phyloP scores from a whole-genome alignment of 2,888 invertebrate species.

The Trissolcus japonicus region DNA sequence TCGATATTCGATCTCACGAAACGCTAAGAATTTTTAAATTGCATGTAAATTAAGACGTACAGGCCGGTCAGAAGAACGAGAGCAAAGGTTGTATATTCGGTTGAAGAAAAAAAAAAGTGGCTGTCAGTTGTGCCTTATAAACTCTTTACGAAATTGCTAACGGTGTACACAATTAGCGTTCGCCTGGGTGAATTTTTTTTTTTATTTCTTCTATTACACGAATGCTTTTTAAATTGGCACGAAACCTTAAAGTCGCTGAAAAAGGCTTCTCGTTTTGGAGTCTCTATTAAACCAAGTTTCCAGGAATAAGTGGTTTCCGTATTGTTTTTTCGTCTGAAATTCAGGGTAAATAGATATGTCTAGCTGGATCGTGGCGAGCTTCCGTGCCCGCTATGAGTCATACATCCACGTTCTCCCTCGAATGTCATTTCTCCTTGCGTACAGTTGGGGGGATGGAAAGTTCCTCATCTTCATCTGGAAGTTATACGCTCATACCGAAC shows the following conservation, averaged over 20 bases:
- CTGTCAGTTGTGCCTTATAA: neutral
- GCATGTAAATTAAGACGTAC: no score
- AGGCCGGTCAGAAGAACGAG: neutral
- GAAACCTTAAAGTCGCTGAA: slow-evolving; percentile 42
- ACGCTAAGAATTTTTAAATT: no score
- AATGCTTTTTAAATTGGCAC: slow-evolving; percentile 38
- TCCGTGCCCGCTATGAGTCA: slow-evolving; percentile 50
- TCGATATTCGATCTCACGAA: no score
- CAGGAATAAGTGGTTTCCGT: slow-evolving; percentile 38
- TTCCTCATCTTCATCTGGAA: slow-evolving; percentile 50
- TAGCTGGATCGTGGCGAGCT: slow-evolving; percentile 38
- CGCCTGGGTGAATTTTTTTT: neutral
- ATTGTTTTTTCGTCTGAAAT: slow-evolving; percentile 29
- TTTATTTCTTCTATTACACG: slow-evolving; percentile 15
- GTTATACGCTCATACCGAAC: slow-evolving; percentile 43
- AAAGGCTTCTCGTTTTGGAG: slow-evolving; percentile 43
- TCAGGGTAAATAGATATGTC: slow-evolving; percentile 51
- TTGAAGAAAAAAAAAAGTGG: neutral
- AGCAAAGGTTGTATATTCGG: neutral
- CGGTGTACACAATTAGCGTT: slow-evolving; percentile 21
- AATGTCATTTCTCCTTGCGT: slow-evolving; percentile 39
- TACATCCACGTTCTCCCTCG: slow-evolving; percentile 39
- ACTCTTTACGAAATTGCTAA: slow-evolving; percentile 4
- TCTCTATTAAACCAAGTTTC: slow-evolving; percentile 46
- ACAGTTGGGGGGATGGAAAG: slow-evolving; percentile 44